phyloP scores from a whole-genome alignment of 2,888 invertebrate species.

The Nomada ferruginata region DNA sequence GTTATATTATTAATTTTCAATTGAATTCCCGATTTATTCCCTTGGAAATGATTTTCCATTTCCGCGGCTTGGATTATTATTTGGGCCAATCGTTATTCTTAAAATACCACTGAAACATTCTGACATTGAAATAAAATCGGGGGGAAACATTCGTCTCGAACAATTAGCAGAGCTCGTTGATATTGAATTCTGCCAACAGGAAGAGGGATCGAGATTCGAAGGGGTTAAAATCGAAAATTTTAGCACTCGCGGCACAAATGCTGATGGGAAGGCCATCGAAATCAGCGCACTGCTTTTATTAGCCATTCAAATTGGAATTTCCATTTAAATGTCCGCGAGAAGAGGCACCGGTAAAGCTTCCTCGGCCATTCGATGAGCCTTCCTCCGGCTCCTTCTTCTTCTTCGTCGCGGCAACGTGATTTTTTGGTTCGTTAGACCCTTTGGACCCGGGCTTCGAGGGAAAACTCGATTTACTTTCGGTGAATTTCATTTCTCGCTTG shows the following conservation, averaged over 20 bases:
- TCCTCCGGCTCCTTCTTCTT: slow-evolving; percentile 37
- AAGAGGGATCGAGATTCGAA: background rate
- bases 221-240: background rate
- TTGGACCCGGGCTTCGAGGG: slow-evolving; percentile 69
- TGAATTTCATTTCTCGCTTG: slow-evolving; percentile 81
- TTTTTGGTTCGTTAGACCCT: slow-evolving; percentile 81
- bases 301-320: slow-evolving; percentile 54
- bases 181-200: background rate
- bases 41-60: no score
- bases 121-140: no score
- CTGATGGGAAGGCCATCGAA: slow-evolving; percentile 4
- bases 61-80: no score
- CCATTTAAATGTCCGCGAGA: slow-evolving; percentile 31
- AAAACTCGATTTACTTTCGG: slow-evolving; percentile 81
- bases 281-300: slow-evolving; percentile 33
- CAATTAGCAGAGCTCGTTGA: background rate
- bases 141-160: background rate
- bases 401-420: slow-evolving; percentile 71
- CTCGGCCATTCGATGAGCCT: background rate
- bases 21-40: no score
- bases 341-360: background rate
- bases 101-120: no score
- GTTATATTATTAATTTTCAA: no score
- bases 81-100: no score
- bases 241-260: background rate